Conservation (phyloP, 2,888 invertebrate species). For the Pheosia gnoma region DNA sequence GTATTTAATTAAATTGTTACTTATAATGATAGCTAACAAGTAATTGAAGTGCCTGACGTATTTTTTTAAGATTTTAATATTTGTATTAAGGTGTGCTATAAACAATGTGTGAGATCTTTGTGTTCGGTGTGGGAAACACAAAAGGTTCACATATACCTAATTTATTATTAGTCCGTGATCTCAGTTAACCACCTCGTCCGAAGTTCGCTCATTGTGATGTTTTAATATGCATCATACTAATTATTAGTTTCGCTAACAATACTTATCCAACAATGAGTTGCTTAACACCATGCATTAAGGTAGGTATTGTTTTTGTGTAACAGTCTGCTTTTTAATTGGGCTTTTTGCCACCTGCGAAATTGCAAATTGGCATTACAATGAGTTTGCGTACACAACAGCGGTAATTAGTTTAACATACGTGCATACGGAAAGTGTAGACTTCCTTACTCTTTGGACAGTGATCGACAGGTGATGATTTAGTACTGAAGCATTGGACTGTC, state of each 20-base stretch:
- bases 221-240: constrained; percentile 45
- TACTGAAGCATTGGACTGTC: constrained; percentile 24
- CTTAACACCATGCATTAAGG: constrained; percentile 40
- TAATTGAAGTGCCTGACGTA: neutral
- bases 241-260: constrained; percentile 60
- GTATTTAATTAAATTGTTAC: too few relatives aligned
- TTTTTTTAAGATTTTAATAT: constrained; percentile 16
- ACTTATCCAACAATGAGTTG: constrained; percentile 50
- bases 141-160: constrained; percentile 16
- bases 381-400: constrained; percentile 10
- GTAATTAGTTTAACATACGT: constrained; percentile 10
- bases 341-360: constrained; percentile 14
- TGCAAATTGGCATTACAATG: constrained; percentile 11
- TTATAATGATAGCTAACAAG: too few relatives aligned
- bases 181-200: constrained; percentile 23
- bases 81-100: constrained; percentile 13
- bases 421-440: constrained; percentile 10
- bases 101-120: constrained; percentile 14
- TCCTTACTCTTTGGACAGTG: constrained; percentile 16
- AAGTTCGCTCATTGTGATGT: constrained; percentile 44
- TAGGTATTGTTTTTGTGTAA: constrained; percentile 31
- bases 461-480: constrained; percentile 22
- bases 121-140: constrained; percentile 17
- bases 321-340: constrained; percentile 17
- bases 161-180: constrained; percentile 8